A percentile compares a stretch with the other conserved stretches of the same genome.
These are phyloP conservation scores for Lepus europaeus DNA, from an alignment of 2,113 vertebrate species.

Conservation along the genomic window DNA sequence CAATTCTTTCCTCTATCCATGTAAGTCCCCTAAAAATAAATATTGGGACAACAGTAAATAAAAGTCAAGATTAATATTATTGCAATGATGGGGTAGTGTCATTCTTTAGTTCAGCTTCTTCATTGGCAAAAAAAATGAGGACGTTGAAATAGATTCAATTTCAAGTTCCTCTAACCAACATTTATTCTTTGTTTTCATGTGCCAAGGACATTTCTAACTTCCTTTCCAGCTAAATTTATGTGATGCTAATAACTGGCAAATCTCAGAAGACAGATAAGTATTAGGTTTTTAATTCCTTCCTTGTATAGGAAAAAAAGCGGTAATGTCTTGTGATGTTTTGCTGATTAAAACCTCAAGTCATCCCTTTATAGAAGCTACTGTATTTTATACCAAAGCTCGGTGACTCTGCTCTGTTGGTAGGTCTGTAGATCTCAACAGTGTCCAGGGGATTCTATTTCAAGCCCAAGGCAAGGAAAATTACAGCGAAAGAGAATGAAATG, in stretches of 20 bases:
- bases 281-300: conserved; percentile 41
- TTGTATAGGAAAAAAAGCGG: background rate
- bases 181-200: conserved; percentile 47
- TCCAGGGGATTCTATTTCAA: background rate
- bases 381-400: background rate
- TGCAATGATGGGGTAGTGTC: background rate
- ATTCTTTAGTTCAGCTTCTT: conserved; percentile 7
- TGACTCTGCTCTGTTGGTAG: background rate
- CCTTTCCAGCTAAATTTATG: conserved; percentile 48
- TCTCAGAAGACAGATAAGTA: background rate
- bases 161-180: background rate
- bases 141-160: conserved; percentile 23
- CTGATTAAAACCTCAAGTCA: background rate
- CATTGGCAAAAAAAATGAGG: background rate
- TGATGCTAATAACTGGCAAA: conserved; percentile 40
- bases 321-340: background rate
- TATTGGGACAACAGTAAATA: background rate
- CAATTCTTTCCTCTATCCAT: background rate
- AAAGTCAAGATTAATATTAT: background rate
- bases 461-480: background rate
- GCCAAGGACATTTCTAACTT: conserved; percentile 56
- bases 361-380: background rate
- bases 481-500: background rate
- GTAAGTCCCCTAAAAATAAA: background rate
- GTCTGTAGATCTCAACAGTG: background rate